Percentiles rank a stretch among this genome's conserved stretches.
Evolutionary conservation across 1,140 invertebrate genomes (phyloP).

Genomic region (Diorhabda carinulata): DNA sequence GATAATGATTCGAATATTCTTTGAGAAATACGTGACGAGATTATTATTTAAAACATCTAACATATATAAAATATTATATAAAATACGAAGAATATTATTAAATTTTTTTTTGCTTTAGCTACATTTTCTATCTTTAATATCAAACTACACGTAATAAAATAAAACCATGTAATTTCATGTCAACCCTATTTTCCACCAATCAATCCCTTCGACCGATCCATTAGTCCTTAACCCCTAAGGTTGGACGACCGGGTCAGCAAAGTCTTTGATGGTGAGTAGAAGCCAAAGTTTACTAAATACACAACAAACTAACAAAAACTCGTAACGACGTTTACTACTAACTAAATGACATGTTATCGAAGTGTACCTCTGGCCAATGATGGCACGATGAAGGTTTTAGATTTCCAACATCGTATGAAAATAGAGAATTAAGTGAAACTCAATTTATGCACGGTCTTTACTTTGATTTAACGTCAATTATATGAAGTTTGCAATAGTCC

Average conservation of each 20-base stretch:
- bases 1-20: too few relatives aligned
- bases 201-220: neutral
- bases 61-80: too few relatives aligned
- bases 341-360: conserved; percentile 2
- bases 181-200: neutral
- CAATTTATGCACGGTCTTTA: neutral
- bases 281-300: neutral
- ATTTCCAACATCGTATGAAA: neutral
- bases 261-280: neutral
- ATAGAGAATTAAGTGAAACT: neutral
- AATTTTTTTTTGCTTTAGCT: too few relatives aligned
- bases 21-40: too few relatives aligned
- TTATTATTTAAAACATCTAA: too few relatives aligned
- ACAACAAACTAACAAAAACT: conserved; percentile 2
- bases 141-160: too few relatives aligned
- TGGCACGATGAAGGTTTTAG: neutral
- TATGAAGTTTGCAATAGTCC: too few relatives aligned
- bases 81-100: too few relatives aligned
- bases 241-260: neutral
- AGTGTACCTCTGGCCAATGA: neutral
- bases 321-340: neutral
- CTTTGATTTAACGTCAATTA: too few relatives aligned
- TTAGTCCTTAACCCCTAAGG: conserved; percentile 1
- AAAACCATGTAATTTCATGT: too few relatives aligned
- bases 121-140: too few relatives aligned